Conservation (phyloP, 1,140 invertebrate genomes). For the Polypedilum vanderplanki region DNA sequence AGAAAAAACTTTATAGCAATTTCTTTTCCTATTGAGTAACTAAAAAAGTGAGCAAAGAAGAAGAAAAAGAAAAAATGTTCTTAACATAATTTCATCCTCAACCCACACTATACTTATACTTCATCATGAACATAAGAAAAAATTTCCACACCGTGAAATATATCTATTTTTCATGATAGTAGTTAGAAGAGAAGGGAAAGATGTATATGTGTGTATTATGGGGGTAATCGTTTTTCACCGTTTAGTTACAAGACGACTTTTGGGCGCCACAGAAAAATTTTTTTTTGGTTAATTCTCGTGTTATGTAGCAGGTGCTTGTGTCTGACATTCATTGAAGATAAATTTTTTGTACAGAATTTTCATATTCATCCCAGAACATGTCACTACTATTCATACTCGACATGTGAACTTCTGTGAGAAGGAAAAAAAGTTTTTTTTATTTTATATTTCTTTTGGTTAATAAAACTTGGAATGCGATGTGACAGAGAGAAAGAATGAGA, state of each 20-base stretch:
- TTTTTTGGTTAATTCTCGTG: not conserved
- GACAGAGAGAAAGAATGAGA: not conserved
- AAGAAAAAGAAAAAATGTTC: too few species aligned
- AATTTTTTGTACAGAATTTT: conserved; percentile 9
- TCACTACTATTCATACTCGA: not conserved
- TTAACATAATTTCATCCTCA: too few species aligned
- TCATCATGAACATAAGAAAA: too few species aligned
- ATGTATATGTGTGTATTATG: not conserved
- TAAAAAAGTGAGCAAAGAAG: too few species aligned
- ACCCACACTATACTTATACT: too few species aligned
- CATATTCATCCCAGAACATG: not conserved
- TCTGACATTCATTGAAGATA: not conserved
- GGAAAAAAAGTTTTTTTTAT: not conserved
- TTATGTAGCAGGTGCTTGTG: not conserved
- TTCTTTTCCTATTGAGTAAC: too few species aligned
- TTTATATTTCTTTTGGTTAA: conserved; percentile 26
- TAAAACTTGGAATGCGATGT: conserved; percentile 11
- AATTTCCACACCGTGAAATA: conserved; percentile 24
- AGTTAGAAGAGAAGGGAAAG: not conserved
- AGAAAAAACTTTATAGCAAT: too few species aligned
- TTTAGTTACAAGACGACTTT: conserved; percentile 29
- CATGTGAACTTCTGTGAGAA: not conserved
- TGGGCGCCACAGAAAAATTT: not conserved
- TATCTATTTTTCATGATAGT: conserved; percentile 26
- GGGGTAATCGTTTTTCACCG: conserved; percentile 28